phyloP scores from a whole-genome alignment of 2,797 vertebrate genomes.

The Lutjanus argentimaculatus region DNA sequence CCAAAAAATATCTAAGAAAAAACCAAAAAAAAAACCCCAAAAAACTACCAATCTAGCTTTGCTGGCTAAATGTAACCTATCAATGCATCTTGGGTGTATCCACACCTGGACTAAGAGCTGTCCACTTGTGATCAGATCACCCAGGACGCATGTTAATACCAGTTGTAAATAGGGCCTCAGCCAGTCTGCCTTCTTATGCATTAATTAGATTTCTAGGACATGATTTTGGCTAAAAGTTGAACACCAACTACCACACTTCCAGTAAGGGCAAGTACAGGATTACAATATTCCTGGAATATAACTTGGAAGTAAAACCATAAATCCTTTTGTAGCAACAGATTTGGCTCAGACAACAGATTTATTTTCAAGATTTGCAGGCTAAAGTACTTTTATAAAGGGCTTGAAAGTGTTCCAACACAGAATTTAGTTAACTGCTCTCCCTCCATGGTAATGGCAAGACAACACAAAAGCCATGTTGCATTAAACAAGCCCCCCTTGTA shows the following conservation, averaged over 20 bases:
- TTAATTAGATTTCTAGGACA: background rate
- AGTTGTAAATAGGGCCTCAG: too few species aligned
- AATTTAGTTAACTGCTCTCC: background rate
- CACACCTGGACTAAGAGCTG: too few species aligned
- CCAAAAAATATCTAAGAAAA: too few species aligned
- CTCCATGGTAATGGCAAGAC: too few species aligned
- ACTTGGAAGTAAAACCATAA: background rate
- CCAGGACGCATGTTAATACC: too few species aligned
- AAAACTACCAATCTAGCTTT: too few species aligned
- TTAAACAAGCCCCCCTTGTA: background rate
- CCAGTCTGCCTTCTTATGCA: background rate
- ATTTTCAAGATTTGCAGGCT: background rate
- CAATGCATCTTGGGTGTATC: too few species aligned
- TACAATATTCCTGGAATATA: background rate
- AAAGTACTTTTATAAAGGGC: background rate
- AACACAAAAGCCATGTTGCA: background rate
- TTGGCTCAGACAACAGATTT: background rate
- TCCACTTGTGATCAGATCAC: too few species aligned
- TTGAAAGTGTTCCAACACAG: background rate
- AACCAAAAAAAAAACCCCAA: too few species aligned
- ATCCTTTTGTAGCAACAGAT: background rate
- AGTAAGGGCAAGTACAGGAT: background rate
- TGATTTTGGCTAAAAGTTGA: background rate
- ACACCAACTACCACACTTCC: background rate
- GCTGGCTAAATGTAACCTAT: too few species aligned